Base-by-base conservation (phyloP, 1,140 invertebrate species). In the Rhyacophila brunnea region DNA sequence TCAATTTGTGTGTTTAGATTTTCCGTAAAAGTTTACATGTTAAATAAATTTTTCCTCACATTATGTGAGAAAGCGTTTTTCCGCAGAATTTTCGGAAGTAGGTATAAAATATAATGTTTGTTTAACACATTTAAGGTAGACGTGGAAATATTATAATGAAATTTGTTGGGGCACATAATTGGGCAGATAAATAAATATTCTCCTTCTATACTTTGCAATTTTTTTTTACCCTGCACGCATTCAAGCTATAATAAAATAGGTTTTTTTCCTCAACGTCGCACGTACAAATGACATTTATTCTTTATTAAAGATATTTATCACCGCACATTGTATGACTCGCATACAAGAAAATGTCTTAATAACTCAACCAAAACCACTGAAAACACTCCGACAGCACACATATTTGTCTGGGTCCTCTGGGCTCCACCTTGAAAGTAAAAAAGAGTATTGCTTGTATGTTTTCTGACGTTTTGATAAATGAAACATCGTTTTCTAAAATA, bases 171-270 rank as follows among this genome's bases (percentile, higher is more conserved):
- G 23, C 23, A 28, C 23, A 28, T 28, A 28, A 28, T 28, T 28
- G 23, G 23, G 23, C 9, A 28, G 18, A 47, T 23, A 47, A 47
- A 20, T 47, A 20, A 11, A 32, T 32, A 47, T 47, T 20, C 23
- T 28, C 23, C 23, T 28, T 32, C 32, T 43, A 59, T 38, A 63
- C 56, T 63, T 63, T 63, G 61, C 61, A 63, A 63, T 59, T 62
- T 55, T 56, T 13, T 62, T 50, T 60, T 64, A 64, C 62, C 62
- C 62, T 64, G 62, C 62, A 64, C 62, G 53, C 62, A 51, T 64
- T 64, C 50, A 64, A 64, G 62, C 62, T 49, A 38, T 64, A 64
- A 36, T 56, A 61, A 56, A 61, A 61, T 61, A 61, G 3, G 45
- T 55, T 44, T 50, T 43, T 56, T 50, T 56, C 46, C 45, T 13